These are phyloP conservation scores for Sitobion miscanthi DNA, from an alignment of 1,140 invertebrate species.

Conservation along the genomic window DNA sequence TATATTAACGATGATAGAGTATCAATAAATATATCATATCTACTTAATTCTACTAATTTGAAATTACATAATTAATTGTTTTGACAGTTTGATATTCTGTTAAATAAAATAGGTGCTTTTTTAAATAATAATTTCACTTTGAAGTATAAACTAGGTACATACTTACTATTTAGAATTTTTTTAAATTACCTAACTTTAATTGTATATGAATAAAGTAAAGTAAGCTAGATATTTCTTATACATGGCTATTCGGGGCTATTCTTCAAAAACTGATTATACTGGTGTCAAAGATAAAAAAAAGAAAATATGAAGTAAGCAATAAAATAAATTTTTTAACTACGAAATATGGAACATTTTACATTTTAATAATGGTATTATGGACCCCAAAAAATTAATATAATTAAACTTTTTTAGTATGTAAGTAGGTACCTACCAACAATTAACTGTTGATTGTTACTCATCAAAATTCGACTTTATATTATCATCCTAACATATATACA, in stretches of 20 bases:
- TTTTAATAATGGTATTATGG: background rate
- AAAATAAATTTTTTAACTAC: background rate
- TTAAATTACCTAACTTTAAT: background rate
- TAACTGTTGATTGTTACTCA: background rate
- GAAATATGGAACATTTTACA: background rate
- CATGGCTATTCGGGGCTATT: too few relatives aligned
- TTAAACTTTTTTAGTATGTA: background rate
- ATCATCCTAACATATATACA: background rate
- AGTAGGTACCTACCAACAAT: too few relatives aligned
- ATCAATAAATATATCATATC: background rate
- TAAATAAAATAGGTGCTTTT: background rate
- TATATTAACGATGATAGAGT: background rate
- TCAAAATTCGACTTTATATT: background rate
- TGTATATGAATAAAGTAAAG: background rate
- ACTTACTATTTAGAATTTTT: too few relatives aligned
- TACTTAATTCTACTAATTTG: background rate
- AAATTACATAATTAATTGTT: background rate
- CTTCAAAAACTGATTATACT: too few relatives aligned
- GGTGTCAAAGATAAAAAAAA: background rate
- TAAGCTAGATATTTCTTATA: background rate
- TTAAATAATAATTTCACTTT: background rate
- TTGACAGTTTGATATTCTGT: background rate
- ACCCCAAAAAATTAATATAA: background rate
- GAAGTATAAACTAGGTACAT: too few relatives aligned
- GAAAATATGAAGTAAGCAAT: background rate